Evolutionary conservation across 2,888 invertebrate species (phyloP), one percentile per base, ranked within the genome.

Genomic region (Epirrhoe tristata): DNA sequence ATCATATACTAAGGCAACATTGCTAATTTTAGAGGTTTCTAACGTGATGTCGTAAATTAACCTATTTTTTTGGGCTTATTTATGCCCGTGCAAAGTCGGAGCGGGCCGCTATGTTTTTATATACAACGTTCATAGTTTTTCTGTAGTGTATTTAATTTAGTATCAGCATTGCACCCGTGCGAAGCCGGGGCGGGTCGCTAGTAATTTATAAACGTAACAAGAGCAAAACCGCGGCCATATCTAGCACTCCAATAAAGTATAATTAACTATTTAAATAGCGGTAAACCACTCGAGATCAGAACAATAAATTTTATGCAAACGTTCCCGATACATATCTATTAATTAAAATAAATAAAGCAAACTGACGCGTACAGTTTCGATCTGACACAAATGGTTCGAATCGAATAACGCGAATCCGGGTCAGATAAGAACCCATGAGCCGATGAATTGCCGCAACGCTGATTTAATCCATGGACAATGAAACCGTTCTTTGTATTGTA

Each of bases 311-410:
- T 39, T 48, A 34, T 36, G 46, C 55, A 63, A 67, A 53, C 63
- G 55, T 24, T 52, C 16, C 56, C 39, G 67, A 63, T 67, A 62
- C 58, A 52, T 59, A 67, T 67, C 63, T 63, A 58, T 67, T 67
- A 67, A 67, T 63, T 63, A 59, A 63, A 63, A 67, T 67, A 67
- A 63, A 62, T 63, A 67, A 66, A 59, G 56, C 63, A 48, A 63
- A 56, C 59, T 63, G 55, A 55, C 62, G 51, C 55, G 53, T 10
- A 51, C 50, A 24, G 36, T 58, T 58, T n/a, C 58, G 17, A 56
- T 48, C 46, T 48, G 61, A 62, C 55, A 50, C 62, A 32, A 63
- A 58, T 50, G 48, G 54, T 54, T 62, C 54, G 53, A 66, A 67
- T 67, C 55, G 59, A 67, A 63, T 63, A 51, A 67, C 52, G 51